Base-by-base conservation (phyloP, 1,140 invertebrate species). In the Leucophenga varia region DNA sequence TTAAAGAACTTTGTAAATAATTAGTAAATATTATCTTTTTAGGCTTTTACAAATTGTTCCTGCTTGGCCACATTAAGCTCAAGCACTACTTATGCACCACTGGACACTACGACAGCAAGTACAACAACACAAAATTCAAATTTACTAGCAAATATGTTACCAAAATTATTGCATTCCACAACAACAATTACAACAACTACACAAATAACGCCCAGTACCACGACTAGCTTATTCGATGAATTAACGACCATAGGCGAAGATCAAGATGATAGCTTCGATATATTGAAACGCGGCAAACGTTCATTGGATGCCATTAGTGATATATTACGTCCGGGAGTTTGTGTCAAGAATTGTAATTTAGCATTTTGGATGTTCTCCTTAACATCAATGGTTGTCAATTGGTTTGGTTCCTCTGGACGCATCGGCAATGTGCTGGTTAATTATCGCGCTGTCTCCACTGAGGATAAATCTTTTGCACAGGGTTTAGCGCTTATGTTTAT, bases 401-500 rank as follows among this genome's bases (percentile, higher is more conserved):
- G 78, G 41, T 55, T 84, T 0, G 79, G 78, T 2, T 81, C 80
- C 3, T 83, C 83, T 2, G 82, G 82, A 1, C 81, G 77, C 44
- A 82, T 84, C 42, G 81, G 82, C 37, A 84, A 84, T 50, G 74
- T 85, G 2, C 61, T 85, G 46, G 77, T 85, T 5, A 85, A 84
- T 65, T 80, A 79, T 55, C 75, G 79, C 44, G 79, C 82, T 50
- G 84, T 86, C 0, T 75, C 79, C 1, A 74, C 75, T 3, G 77
- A 78, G 43, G 84, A 86, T 37, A 86, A 86, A 55, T 81, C 82
- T 5, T 80, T 86, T 43, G 82, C 84, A 2, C 83, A 85, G 55
- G 84, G 85, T 6, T 60, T 86, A 21, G 76, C 78, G 0, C 69
- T 86, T 2, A 80, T 85, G 72, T 69, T 83, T 43, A 69, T 85